Evolutionary conservation across 1,140 invertebrate species (phyloP), one percentile per base, ranked within the genome.

Genomic region (Nixonia krombeini): DNA sequence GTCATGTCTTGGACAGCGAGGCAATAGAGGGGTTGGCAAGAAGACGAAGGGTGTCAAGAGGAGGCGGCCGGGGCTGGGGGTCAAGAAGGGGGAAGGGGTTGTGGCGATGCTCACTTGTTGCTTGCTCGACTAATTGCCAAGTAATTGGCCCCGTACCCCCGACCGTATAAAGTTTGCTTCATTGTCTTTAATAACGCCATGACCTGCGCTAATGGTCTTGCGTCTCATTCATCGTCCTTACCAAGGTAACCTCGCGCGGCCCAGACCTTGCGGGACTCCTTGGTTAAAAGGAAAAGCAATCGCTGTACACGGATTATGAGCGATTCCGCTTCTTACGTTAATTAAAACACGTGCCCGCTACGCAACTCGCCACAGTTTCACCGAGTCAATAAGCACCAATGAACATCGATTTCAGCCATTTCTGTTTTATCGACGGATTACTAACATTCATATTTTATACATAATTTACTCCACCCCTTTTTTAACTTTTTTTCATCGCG

Each of bases 171-270:
- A 83, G 74, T 83, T 83, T 83, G 81, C 81, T 83, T 83, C 80
- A 85, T 85, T 85, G 81, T 85, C 81, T 85, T 83, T 83, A 83
- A 85, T 85, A 85, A 85, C 80, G 73, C 68, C 78, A 74, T 82
- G 81, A 83, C 79, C 81, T 74, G 76, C 74, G 74, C 77, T 83
- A 83, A 84, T 82, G 75, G 74, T 62, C 75, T 76, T 76, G 72
- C 74, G 74, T 78, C 68, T 65, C 71, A 75, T 76, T 79, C 64
- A 73, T 66, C 50, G 40, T 47, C 44, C 35, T 47, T 45, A 25
- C 40, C 38, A 53, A 10, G 5, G 9, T 17, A 41, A 28, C 49
- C 12, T 18, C 45, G 49, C 31, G 31, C 52, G 9, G 21, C 12
- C 23, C 47, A 35, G 37, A 58, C 40, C 62, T 65, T 52, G 2